These are phyloP conservation scores for Tenthredo distinguenda DNA, from an alignment of 2,888 invertebrate species.

Conservation along the genomic window DNA sequence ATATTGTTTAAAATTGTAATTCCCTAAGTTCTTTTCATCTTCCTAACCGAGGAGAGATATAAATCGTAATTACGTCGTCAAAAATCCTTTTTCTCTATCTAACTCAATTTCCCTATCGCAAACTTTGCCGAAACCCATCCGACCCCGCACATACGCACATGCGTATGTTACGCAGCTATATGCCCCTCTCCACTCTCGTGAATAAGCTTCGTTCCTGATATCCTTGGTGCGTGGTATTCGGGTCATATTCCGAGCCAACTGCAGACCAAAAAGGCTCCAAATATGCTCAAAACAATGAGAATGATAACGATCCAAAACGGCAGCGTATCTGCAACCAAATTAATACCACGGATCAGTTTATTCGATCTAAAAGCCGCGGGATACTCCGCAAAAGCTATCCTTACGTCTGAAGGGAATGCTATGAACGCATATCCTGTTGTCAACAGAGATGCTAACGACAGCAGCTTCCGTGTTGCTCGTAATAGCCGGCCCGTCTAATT, in stretches of 20 bases:
- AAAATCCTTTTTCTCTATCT: neutral
- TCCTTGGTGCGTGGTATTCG: neutral
- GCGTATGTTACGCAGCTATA: neutral
- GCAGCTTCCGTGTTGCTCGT: constrained; percentile 90
- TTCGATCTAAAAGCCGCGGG: neutral
- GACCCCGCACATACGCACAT: neutral
- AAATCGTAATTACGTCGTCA: neutral
- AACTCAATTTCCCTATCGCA: neutral
- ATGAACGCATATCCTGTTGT: constrained; percentile 95
- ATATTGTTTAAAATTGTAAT: neutral
- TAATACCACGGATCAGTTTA: constrained; percentile 19
- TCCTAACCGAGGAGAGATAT: neutral
- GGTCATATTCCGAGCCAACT: constrained; percentile 88
- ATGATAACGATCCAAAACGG: constrained; percentile 90
- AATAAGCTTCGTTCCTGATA: neutral
- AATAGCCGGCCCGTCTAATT: constrained; percentile 85
- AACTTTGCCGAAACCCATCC: neutral
- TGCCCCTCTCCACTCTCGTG: neutral
- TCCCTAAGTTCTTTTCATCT: neutral
- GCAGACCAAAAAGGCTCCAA: constrained; percentile 89
- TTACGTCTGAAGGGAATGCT: constrained; percentile 90
- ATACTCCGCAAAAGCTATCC: constrained; percentile 69
- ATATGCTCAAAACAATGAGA: constrained; percentile 87
- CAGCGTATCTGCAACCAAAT: constrained; percentile 84
- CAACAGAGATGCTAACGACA: constrained; percentile 96